Evolutionary conservation across 2,113 vertebrate genomes (phyloP).

Genomic region (Podilymbus podiceps): DNA sequence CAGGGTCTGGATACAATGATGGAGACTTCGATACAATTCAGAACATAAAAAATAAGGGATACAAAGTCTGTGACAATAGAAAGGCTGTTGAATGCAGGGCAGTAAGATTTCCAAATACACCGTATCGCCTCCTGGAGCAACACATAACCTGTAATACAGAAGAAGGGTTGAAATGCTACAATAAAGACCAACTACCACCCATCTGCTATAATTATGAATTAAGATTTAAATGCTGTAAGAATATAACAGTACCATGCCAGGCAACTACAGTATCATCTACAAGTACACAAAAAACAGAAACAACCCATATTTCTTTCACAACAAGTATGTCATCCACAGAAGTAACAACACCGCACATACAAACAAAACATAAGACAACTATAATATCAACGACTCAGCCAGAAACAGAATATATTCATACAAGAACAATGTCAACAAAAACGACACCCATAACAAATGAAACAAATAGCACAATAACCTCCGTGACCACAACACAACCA

Average conservation of each 20-base stretch:
- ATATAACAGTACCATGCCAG: background rate
- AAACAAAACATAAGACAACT: background rate
- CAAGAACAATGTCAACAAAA: fast-evolving
- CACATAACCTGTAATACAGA: conserved; percentile 37
- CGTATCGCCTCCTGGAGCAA: conserved; percentile 12
- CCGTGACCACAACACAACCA: background rate
- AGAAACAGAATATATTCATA: background rate
- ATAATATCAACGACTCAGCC: fast-evolving
- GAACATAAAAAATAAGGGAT: conserved; percentile 61
- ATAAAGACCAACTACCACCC: conserved; percentile 63
- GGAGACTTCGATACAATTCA: conserved; percentile 77
- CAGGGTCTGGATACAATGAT: conserved; percentile 36
- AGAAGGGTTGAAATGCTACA: conserved; percentile 64
- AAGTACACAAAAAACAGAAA: fast-evolving
- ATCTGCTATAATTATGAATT: conserved; percentile 74
- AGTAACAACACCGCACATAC: fast-evolving
- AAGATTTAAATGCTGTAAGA: conserved; percentile 61
- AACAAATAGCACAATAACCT: background rate
- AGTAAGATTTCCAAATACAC: conserved; percentile 8
- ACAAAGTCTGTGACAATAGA: conserved; percentile 39
- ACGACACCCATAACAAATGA: fast-evolving
- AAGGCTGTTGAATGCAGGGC: conserved; percentile 68
- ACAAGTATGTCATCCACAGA: fast-evolving
- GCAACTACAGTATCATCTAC: fast-evolving
- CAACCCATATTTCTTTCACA: fast-evolving